Base-by-base conservation (phyloP, 2,797 vertebrate genomes). In the Aviceda cuculoides region DNA sequence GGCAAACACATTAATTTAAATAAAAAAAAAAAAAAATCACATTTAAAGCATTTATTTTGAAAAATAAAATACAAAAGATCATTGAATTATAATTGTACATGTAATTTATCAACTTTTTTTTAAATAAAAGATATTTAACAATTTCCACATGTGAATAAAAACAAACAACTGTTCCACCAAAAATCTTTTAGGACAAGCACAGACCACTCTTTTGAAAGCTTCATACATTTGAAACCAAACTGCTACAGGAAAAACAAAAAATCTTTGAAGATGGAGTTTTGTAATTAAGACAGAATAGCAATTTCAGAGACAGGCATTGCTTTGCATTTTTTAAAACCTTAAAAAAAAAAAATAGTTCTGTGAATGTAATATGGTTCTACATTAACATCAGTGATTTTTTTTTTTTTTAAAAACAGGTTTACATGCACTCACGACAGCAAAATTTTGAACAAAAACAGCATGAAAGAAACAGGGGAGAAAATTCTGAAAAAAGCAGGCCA, bases 21-120 rank as follows among this genome's bases (percentile, higher is more conserved):
- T 46, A 26, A 62, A n/a, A n/a, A n/a, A n/a, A 37, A 44, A 70
- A 65, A 39, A 90, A 49, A 77, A 55, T 85, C 96, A 98, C 98
- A 98, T 96, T 98, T 97, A 98, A 98, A 98, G 98, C 97, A 98
- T 98, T 98, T 98, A 98, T 98, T 98, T 98, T 98, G 98, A 98
- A 98, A 98, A 98, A 98, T 98, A 98, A 98, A 98, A 98, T 98
- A 98, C 98, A 98, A 98, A 98, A 98, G 96, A 87, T 98, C 96
- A 93, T 98, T 97, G 95, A 89, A 95, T 95, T 98, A 96, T 97
- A 98, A 98, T 97, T 98, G 94, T 98, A 97, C 97, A 97, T 81
- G 84, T 96, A 90, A 96, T 94, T 97, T 95, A 96, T 95, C 90
- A 95, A 93, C 65, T 97, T 84, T 97, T 97, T 95, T 96, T 98